Percentiles rank a stretch among this genome's conserved stretches.
Evolutionary conservation across 2,797 vertebrate genomes (phyloP).

Genomic region (Sphenodon punctatus): DNA sequence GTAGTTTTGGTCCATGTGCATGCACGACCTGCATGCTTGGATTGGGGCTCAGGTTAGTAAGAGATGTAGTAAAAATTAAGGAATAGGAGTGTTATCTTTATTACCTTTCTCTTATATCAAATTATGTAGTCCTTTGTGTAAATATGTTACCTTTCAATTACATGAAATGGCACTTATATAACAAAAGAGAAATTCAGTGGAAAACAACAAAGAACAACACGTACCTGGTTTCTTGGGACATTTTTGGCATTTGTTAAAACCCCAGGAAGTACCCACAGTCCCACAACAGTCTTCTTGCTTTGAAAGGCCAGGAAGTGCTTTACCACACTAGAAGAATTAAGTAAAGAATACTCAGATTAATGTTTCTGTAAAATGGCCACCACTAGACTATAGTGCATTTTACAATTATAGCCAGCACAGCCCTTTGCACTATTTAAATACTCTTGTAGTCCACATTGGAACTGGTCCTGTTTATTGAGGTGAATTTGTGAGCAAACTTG

Average conservation of each 20-base stretch:
- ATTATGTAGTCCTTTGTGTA: not conserved
- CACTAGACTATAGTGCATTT: not conserved
- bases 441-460: no score
- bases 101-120: slow-evolving; percentile 9
- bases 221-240: slow-evolving; percentile 94
- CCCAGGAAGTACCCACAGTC: slow-evolving; percentile 95
- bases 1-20: no score
- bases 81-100: no score
- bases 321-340: slow-evolving; percentile 89
- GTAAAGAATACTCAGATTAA: slow-evolving; percentile 61
- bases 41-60: slow-evolving; percentile 13
- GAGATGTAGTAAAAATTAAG: not conserved
- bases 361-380: not conserved
- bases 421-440: no score
- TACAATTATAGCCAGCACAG: not conserved
- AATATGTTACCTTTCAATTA: not conserved
- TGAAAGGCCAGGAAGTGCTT: slow-evolving; percentile 93
- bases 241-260: slow-evolving; percentile 97
- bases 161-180: not conserved
- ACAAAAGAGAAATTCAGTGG: not conserved
- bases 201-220: slow-evolving; percentile 57
- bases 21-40: no score
- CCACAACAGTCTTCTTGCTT: slow-evolving; percentile 98
- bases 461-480: not conserved
- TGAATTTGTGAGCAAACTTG: not conserved